phyloP scores from a whole-genome alignment of 2,797 vertebrate genomes.

The Eospalax fontanierii region DNA sequence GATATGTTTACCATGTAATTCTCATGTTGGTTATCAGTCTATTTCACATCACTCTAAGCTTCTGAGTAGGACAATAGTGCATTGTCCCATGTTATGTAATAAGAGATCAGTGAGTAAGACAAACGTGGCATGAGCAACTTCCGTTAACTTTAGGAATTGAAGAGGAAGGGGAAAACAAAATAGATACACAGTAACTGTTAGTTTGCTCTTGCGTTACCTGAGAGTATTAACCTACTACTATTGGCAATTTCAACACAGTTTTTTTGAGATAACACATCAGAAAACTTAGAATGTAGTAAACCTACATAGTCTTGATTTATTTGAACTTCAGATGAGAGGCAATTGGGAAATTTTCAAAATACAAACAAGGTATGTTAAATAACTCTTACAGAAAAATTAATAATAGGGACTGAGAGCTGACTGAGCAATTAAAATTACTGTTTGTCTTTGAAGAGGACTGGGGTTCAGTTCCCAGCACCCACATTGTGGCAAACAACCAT shows the following conservation, averaged over 20 bases:
- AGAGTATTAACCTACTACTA: background rate
- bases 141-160: conserved; percentile 21
- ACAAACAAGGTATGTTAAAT: background rate
- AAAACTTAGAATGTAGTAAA: background rate
- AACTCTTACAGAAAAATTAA: background rate
- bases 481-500: too few relatives aligned
- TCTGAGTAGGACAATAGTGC: background rate
- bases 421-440: too few relatives aligned
- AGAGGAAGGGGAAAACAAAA: background rate
- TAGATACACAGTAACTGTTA: conserved; percentile 1
- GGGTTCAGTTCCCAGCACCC: too few relatives aligned
- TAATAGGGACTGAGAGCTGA: background rate
- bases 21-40: background rate
- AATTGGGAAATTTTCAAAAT: conserved; percentile 48
- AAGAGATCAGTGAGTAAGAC: background rate
- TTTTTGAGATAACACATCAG: background rate
- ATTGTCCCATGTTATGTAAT: background rate
- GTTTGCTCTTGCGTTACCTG: conserved; percentile 26
- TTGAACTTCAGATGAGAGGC: background rate
- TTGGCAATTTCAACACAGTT: background rate
- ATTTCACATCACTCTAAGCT: background rate
- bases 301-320: background rate
- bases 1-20: background rate
- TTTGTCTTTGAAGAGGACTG: too few relatives aligned
- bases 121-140: background rate